phyloP scores from a whole-genome alignment of 2,113 vertebrate genomes.

The Odontophorus gujanensis region DNA sequence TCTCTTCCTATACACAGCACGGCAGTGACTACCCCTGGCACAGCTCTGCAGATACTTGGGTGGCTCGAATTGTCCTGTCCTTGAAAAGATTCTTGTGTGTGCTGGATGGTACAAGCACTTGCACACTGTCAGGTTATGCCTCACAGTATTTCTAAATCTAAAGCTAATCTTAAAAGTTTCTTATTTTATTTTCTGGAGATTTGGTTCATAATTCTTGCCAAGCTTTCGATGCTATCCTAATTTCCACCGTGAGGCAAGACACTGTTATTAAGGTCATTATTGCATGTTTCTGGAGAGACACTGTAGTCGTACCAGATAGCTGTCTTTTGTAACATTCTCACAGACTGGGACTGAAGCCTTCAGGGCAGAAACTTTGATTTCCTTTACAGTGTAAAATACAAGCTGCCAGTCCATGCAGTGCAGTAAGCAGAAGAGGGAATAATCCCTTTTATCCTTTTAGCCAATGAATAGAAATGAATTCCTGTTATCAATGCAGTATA shows the following conservation, averaged over 20 bases:
- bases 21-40: background rate
- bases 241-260: background rate
- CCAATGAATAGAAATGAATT: background rate
- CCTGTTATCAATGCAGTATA: background rate
- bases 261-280: background rate
- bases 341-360: background rate
- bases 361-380: background rate
- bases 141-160: background rate
- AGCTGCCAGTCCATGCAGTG: background rate
- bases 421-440: accelerated
- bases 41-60: background rate
- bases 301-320: background rate
- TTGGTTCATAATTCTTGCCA: background rate
- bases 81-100: accelerated
- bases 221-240: background rate
- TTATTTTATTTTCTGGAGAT: background rate
- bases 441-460: background rate
- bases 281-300: background rate
- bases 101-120: background rate
- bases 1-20: background rate
- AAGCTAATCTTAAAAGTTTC: background rate
- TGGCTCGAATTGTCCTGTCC: background rate
- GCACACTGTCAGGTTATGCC: background rate
- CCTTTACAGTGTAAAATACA: background rate
- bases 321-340: background rate